Base-by-base conservation (phyloP, 2,888 invertebrate species). In the Stomorhina lunata region DNA sequence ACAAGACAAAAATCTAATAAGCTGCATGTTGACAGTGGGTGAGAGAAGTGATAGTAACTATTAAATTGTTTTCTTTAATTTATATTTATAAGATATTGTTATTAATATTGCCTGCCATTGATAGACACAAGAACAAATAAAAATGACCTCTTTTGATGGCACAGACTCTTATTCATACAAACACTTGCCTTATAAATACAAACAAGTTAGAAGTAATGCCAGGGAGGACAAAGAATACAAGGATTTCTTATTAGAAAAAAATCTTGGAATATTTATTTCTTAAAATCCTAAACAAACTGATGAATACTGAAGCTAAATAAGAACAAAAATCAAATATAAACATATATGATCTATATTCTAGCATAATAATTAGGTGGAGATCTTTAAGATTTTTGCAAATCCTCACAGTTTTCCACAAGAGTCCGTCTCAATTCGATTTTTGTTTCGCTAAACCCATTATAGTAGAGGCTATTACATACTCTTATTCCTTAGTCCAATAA, bases 1-100 rank as follows among this genome's bases (percentile, higher is more conserved):
- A 59, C 48, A 68, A 34, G 22, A 7, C 25, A 34, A 65, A 40
- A 65, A 65, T 75, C 32, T 43, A 43, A 75, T 65, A 65, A 65
- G 34, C 15, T 45, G n/a, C 22, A 45, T 34, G 9, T 37, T 59
- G 25, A 37, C 37, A 50, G 12, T 66, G 37, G n/a, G 45, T 20
- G 43, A 66, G 37, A 57, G 9, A 55, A 65, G 65, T 55, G 65
- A 57, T 43, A 37, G 25, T 48, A 34, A 66, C 15, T 45, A 48
- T 29, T 57, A 57, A 66, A 48, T 57, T 63, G 22, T 15, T 53
- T 63, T 50, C 25, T 17, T 34, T 25, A n/a, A n/a, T n/a, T n/a
- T n/a, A n/a, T n/a, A 48, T 45, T 45, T 45, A 34, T 65, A 48
- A 65, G 45, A 65, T 20, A 65, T 29, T 12, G 32, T 65, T 65